Percentiles rank a stretch among this genome's conserved stretches.
Evolutionary conservation across 2,113 vertebrate species (phyloP).

Genomic region (Micromys minutus): DNA sequence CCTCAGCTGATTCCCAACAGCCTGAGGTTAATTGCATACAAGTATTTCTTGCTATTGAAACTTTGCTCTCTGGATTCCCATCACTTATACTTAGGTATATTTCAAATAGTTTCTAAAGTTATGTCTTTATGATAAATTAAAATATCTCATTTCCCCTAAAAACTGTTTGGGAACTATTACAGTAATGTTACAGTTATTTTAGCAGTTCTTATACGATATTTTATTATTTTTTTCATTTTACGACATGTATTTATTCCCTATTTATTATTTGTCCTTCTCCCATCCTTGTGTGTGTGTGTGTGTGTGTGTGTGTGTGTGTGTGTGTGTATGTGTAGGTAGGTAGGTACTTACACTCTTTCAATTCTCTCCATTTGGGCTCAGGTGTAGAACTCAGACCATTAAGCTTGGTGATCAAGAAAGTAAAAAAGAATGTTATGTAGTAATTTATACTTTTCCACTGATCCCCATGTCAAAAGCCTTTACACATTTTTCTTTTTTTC

Average conservation of each 20-base stretch:
- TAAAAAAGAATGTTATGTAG: neutral
- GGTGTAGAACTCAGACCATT: neutral
- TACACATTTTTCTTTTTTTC: neutral
- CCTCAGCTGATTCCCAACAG: neutral
- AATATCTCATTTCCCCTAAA: conserved; percentile 63
- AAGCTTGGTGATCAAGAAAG: neutral
- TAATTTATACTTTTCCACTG: neutral
- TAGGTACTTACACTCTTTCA: neutral
- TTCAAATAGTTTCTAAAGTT: conserved; percentile 63
- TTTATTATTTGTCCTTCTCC: neutral
- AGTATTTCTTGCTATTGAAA: conserved; percentile 66
- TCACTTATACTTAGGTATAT: conserved; percentile 65
- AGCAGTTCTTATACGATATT: neutral
- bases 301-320: neutral
- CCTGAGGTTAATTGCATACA: conserved; percentile 38
- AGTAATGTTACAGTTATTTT: neutral
- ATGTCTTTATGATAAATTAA: conserved; percentile 32
- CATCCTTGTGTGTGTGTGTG: neutral
- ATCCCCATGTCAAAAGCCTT: no score
- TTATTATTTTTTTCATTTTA: neutral
- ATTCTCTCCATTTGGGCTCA: neutral
- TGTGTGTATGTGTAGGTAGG: neutral
- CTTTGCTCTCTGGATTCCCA: conserved; percentile 60
- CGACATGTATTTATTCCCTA: neutral
- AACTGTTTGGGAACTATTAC: conserved; percentile 47